Percentiles rank a stretch among this genome's conserved stretches.
Evolutionary conservation across 1,140 invertebrate species (phyloP).

Genomic region (Drosophila biarmipes): DNA sequence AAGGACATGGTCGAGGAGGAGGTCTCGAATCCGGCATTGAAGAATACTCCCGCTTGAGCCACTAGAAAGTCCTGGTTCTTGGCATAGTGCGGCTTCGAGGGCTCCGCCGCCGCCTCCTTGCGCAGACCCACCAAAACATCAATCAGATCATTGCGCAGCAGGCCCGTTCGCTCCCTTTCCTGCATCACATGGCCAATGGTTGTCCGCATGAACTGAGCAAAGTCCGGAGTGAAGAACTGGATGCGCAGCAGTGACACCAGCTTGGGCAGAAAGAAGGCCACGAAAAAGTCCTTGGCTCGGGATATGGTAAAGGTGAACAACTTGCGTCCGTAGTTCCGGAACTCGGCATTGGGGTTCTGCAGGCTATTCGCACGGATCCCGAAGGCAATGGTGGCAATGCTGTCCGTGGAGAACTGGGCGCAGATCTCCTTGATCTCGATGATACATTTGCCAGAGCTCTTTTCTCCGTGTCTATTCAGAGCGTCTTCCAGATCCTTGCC

Average conservation of each 20-base stretch:
- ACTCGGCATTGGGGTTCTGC: constrained; percentile 85
- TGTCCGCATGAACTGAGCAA: constrained; percentile 67
- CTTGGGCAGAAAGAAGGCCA: constrained; percentile 85
- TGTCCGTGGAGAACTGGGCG: constrained; percentile 86
- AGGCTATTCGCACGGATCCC: constrained; percentile 86
- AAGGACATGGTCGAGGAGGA: constrained; percentile 89
- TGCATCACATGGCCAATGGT: constrained; percentile 78
- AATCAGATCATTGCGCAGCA: constrained; percentile 84
- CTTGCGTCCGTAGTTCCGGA: constrained; percentile 80
- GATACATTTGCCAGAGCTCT: constrained; percentile 8
- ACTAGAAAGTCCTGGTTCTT: constrained; percentile 85
- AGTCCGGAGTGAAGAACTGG: constrained; percentile 60
- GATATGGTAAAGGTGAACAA: constrained; percentile 85
- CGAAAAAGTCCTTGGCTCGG: constrained; percentile 85
- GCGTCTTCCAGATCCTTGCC: constrained; percentile 53
- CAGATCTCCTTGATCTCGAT: constrained; percentile 85
- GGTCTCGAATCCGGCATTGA: constrained; percentile 91
- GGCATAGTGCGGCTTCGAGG: constrained; percentile 72
- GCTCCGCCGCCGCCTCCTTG: constrained; percentile 53
- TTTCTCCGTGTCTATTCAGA: constrained; percentile 22
- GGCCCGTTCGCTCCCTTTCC: constrained; percentile 68
- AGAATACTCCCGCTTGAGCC: constrained; percentile 89
- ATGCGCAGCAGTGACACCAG: constrained; percentile 53
- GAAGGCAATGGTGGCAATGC: constrained; percentile 87
- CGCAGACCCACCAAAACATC: constrained; percentile 84